Base-by-base conservation (phyloP, 2,888 invertebrate species). In the Uropetala carovei region DNA sequence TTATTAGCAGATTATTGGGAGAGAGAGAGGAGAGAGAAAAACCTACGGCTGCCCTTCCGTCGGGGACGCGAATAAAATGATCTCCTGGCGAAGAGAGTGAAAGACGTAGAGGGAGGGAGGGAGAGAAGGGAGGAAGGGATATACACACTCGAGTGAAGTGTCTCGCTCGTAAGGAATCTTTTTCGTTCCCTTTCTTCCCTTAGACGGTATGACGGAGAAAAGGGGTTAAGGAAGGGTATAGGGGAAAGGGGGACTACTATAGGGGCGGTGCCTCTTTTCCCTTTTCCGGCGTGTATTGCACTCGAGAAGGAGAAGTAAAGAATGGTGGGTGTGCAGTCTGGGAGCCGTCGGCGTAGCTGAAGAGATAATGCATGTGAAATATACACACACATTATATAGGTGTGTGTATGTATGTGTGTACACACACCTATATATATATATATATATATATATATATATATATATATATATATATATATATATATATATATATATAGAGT, bases 311-410 rank as follows among this genome's bases (percentile, higher is more conserved):
- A 75, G 75, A 13, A 27, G 75, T 75, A 75, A 43, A 75, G 75
- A 75, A 75, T 75, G 27, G 75, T 22, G 75, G 75, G 75, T 75
- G 75, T 75, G 75, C 75, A 75, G 75, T 75, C 75, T 75, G 27
- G 75, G 22, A 27, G 75, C 27, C 75, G 75, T 75, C 75, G 43
- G 5, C 43, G 43, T 1, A 43, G 43, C 43, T 75, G 75, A 75
- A 75, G 75, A 75, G 22, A 75, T 75, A 75, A 75, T 75, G 22
- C 22, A 22, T 13, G 9, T 75, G 75, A 27, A 75, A 75, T 75
- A 75, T 27, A 27, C 22, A 27, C 22, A 75, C 27, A 75, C 27
- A 75, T n/a, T n/a, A n/a, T n/a, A 75, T 22, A 75, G 75, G 75
- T n/a, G 75, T 27, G 75, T 75, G 75, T n/a, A 75, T 22, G n/a